Evolutionary conservation across 2,797 vertebrate species (phyloP).

Genomic region (Todus mexicanus): DNA sequence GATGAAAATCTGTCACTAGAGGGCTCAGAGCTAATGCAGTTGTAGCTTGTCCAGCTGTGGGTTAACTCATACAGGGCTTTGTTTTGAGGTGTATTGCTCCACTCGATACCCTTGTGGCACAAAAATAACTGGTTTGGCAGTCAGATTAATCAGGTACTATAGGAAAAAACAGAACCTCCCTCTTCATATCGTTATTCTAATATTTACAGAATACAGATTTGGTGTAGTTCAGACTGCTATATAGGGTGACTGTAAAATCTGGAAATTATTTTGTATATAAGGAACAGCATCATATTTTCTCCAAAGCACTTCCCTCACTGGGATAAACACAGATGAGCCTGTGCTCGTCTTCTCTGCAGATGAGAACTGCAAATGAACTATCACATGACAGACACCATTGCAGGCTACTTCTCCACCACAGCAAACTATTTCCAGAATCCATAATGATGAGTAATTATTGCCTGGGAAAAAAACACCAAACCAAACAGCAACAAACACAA

Average conservation of each 20-base stretch:
- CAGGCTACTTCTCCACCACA: not conserved
- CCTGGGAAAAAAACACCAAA: accelerated
- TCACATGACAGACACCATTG: not conserved
- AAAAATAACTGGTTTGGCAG: not conserved
- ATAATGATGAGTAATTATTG: not conserved
- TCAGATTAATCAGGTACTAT: not conserved
- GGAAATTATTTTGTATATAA: not conserved
- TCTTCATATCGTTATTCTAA: not conserved
- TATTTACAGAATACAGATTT: not conserved
- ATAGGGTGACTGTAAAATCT: not conserved
- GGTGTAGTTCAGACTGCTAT: not conserved
- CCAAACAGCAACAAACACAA: not conserved
- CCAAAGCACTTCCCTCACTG: not conserved
- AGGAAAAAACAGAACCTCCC: not conserved
- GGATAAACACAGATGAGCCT: not conserved
- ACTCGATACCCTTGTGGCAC: not conserved
- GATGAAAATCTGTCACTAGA: conserved; percentile 14
- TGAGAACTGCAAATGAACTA: not conserved
- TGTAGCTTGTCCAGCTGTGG: not conserved
- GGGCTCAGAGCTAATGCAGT: not conserved
- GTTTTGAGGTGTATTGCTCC: not conserved
- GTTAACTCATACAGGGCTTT: not conserved
- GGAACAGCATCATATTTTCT: not conserved
- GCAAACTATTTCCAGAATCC: conserved; percentile 1
- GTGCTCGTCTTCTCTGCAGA: not conserved